A percentile compares a stretch with the other conserved stretches of the same genome.
Conservation (phyloP, 2,888 invertebrate genomes). For the Poecilobothrus nobilitatus region DNA sequence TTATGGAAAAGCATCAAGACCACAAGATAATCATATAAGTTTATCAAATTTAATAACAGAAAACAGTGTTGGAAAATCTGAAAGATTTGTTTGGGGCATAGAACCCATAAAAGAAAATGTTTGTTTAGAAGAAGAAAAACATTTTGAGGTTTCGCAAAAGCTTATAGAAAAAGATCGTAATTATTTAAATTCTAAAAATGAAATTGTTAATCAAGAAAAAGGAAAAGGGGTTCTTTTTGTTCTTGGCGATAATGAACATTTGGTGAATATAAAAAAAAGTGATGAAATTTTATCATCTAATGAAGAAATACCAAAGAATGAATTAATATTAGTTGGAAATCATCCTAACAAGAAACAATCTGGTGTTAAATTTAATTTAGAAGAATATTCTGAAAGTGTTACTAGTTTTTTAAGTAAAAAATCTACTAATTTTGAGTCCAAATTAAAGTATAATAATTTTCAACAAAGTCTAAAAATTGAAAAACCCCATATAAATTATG, state of each 20-base stretch:
- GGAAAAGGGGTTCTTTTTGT: constrained; percentile 54
- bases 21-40: constrained; percentile 28
- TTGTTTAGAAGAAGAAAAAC: constrained; percentile 38
- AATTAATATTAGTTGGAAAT: constrained; percentile 19
- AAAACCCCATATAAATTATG: constrained; percentile 11
- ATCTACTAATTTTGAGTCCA: constrained; percentile 47
- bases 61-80: constrained; percentile 40
- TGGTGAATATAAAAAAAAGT: constrained; percentile 54
- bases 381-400: constrained; percentile 64
- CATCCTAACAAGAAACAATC: constrained; percentile 51
- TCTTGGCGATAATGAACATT: constrained; percentile 60
- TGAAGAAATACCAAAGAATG: constrained; percentile 9
- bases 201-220: constrained; percentile 23
- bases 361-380: constrained; percentile 65
- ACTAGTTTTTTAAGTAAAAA: constrained; percentile 67
- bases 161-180: constrained; percentile 33
- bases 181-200: constrained; percentile 19
- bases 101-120: constrained; percentile 40
- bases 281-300: constrained; percentile 33
- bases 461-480: constrained; percentile 22
- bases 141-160: constrained; percentile 35
- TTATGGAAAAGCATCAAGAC: not conserved
- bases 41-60: constrained; percentile 41
- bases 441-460: constrained; percentile 34
- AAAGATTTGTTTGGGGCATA: constrained; percentile 42